phyloP scores from a whole-genome alignment of 2,797 vertebrate genomes.

The Spinibarbus caldwelli region DNA sequence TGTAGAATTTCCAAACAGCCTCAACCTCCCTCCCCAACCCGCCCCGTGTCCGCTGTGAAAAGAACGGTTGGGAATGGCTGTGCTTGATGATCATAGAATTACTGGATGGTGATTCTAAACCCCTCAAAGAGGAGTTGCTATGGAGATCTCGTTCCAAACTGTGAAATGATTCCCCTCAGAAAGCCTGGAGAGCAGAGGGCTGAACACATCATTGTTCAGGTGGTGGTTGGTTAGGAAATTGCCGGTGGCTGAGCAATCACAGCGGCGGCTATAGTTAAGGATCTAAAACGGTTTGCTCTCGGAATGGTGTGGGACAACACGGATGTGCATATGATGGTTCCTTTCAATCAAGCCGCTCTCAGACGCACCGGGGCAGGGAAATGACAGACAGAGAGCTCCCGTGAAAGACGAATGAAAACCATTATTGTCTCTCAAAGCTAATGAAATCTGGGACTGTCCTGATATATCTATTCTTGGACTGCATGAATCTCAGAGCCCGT shows the following conservation, averaged over 20 bases:
- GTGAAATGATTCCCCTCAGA: conserved; percentile 99
- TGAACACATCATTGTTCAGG: conserved; percentile 99
- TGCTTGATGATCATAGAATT: conserved; percentile 99
- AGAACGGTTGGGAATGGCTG: conserved; percentile 99
- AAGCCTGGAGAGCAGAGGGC: conserved; percentile 99
- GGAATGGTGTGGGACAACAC: conserved; percentile 99
- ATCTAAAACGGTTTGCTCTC: conserved; percentile 99
- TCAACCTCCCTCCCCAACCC: conserved; percentile 57
- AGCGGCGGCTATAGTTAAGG: conserved; percentile 98
- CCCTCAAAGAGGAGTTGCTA: conserved; percentile 99
- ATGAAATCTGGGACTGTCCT: conserved; percentile 66
- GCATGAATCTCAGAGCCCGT: conserved; percentile 61
- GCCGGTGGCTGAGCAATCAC: conserved; percentile 99
- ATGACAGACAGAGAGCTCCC: conserved; percentile 70
- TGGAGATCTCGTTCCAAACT: conserved; percentile 99
- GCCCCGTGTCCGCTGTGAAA: conserved; percentile 98
- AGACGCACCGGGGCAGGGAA: conserved; percentile 68
- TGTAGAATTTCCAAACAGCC: conserved; percentile 97
- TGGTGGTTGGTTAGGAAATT: conserved; percentile 99
- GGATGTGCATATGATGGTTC: conserved; percentile 90
- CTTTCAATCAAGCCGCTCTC: conserved; percentile 90
- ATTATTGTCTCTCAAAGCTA: conserved; percentile 74
- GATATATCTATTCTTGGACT: conserved; percentile 65
- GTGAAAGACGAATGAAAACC: conserved; percentile 75
- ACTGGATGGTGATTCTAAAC: conserved; percentile 99